Evolutionary conservation across 2,113 vertebrate species (phyloP).

Genomic region (Pedionomus torquatus): DNA sequence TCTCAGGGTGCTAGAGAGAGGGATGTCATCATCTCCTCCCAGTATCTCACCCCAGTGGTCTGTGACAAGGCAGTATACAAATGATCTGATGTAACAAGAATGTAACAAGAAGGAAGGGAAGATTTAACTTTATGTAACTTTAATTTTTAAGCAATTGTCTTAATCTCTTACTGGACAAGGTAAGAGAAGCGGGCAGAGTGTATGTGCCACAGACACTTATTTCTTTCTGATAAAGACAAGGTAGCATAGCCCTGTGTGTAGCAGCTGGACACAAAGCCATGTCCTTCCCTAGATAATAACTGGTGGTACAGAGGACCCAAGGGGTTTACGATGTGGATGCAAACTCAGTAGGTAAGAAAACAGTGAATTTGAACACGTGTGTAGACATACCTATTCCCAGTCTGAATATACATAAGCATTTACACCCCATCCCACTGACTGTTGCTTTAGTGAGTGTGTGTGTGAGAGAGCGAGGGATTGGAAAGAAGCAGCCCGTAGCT

Average conservation of each 20-base stretch:
- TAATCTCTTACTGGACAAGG: not conserved
- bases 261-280: not conserved
- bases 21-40: not conserved
- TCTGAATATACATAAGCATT: not conserved
- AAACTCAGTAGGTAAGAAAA: accelerated
- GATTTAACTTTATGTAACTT: not conserved
- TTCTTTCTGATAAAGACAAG: not conserved
- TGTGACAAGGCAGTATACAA: not conserved
- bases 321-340: not conserved
- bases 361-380: not conserved
- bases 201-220: not conserved
- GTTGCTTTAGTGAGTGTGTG: not conserved
- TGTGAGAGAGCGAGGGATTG: not conserved
- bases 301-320: not conserved
- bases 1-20: not conserved
- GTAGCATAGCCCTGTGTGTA: not conserved
- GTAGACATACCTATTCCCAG: not conserved
- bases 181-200: not conserved
- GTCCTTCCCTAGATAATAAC: not conserved
- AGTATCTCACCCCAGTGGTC: not conserved
- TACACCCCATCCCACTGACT: not conserved
- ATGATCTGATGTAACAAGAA: not conserved
- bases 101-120: not conserved
- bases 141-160: not conserved
- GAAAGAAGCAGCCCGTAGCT: not conserved